Evolutionary conservation across 2,113 vertebrate species (phyloP), one percentile per base, ranked within the genome.

Genomic region (Polypterus bichir): DNA sequence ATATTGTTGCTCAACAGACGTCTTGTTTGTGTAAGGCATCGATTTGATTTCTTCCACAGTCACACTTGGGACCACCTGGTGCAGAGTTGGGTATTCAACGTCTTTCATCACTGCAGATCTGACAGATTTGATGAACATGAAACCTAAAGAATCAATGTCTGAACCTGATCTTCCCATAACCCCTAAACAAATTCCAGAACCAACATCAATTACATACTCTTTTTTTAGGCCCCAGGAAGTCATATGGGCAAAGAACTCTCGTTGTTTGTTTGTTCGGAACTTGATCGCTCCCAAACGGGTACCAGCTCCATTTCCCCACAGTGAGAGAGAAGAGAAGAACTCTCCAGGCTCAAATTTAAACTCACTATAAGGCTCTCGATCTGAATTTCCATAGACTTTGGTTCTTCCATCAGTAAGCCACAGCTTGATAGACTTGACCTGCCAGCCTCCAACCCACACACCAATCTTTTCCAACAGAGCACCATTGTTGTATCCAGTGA

Each of bases 151-250:
- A 27, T 74, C 65, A 5, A 70, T 72, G 48, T 72, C 70, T 11
- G 45, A 0, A 54, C 66, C 62, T 7, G 54, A 1, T 2, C 9
- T 49, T 55, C 72, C 68, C 7, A 0, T 1, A 44, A 74, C n/a
- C 58, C 72, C 72, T 10, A 70, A 3, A 58, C 72, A 74, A 54
- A 61, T 70, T 5, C 72, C 72, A 63, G 66, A 74, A 2, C 70
- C 66, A 3, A 60, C 46, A 53, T 74, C 66, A 4, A 68, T 47
- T 3, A 56, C 61, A 27, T 66, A 70, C 45, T 70, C 68, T 45
- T 48, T 66, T 61, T 72, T 64, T 48, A 72, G 59, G 0, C 3
- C 27, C 72, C 70, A 72, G 6, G 27, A 3, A 3, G 66, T 67
- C 70, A 74, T 74, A 0, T 63, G 3, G 46, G 59, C 60, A 52